Evolutionary conservation across 1,140 invertebrate genomes (phyloP).

Genomic region (Delia radicum): DNA sequence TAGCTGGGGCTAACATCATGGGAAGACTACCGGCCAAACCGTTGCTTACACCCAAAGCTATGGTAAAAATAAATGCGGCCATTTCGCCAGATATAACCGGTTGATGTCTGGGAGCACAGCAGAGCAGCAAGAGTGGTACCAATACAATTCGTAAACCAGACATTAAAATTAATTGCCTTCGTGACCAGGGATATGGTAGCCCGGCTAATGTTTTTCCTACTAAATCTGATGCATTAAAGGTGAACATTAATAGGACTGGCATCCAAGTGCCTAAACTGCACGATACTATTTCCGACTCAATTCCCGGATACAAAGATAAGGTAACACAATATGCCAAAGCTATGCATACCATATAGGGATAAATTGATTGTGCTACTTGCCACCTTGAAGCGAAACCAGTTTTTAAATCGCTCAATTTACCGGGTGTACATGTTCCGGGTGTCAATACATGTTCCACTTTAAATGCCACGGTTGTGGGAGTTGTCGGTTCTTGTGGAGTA

Average conservation of each 20-base stretch:
- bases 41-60: constrained; percentile 79
- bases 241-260: constrained; percentile 86
- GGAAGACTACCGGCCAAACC: constrained; percentile 86
- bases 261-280: constrained; percentile 83
- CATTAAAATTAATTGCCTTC: constrained; percentile 70
- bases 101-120: constrained; percentile 70
- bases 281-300: constrained; percentile 82
- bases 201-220: constrained; percentile 83
- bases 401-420: constrained; percentile 55
- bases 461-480: constrained; percentile 59
- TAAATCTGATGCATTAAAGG: constrained; percentile 83
- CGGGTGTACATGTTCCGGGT: constrained; percentile 59
- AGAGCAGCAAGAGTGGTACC: constrained; percentile 78
- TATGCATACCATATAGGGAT: constrained; percentile 87
- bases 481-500: constrained; percentile 50
- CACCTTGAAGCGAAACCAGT: constrained; percentile 68
- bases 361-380: constrained; percentile 77
- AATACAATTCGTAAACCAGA: constrained; percentile 70
- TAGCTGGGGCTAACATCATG: constrained; percentile 84
- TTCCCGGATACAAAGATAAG: constrained; percentile 84
- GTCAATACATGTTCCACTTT: constrained; percentile 81
- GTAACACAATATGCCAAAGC: constrained; percentile 85
- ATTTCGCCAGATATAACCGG: constrained; percentile 73
- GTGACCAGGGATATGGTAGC: constrained; percentile 77
- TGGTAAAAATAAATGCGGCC: constrained; percentile 65